These are phyloP conservation scores for Microtus pennsylvanicus DNA, from an alignment of 2,113 vertebrate species.

Conservation along the genomic window DNA sequence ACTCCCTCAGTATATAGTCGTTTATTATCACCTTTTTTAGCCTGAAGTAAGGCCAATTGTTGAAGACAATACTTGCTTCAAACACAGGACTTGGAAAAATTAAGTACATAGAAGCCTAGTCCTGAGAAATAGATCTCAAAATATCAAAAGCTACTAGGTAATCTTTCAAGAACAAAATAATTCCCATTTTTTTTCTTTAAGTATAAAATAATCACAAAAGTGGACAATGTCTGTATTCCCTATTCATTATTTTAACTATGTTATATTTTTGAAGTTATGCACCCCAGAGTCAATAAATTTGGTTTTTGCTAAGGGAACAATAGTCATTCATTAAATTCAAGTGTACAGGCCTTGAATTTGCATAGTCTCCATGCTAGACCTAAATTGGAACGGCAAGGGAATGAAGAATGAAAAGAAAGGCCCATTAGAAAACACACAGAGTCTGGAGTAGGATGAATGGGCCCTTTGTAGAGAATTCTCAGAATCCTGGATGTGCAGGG, in stretches of 20 bases:
- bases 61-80: not conserved
- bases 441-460: not conserved
- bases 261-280: not conserved
- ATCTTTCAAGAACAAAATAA: not conserved
- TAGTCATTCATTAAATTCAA: not conserved
- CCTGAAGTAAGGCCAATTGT: not conserved
- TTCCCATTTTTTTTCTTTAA: not conserved
- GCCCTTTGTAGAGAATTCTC: not conserved
- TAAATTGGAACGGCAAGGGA: not conserved
- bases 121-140: not conserved
- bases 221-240: not conserved
- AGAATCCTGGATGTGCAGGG: not conserved
- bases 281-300: not conserved
- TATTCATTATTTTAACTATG: not conserved
- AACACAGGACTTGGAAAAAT: not conserved
- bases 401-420: not conserved
- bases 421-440: not conserved
- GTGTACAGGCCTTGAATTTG: not conserved
- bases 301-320: not conserved
- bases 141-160: not conserved
- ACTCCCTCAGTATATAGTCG: not conserved
- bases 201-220: not conserved
- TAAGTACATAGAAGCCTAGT: not conserved
- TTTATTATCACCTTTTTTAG: not conserved
- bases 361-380: not conserved